Percentiles rank a stretch among this genome's conserved stretches.
phyloP scores from a whole-genome alignment of 2,113 vertebrate genomes.

The Maccullochella peelii region DNA sequence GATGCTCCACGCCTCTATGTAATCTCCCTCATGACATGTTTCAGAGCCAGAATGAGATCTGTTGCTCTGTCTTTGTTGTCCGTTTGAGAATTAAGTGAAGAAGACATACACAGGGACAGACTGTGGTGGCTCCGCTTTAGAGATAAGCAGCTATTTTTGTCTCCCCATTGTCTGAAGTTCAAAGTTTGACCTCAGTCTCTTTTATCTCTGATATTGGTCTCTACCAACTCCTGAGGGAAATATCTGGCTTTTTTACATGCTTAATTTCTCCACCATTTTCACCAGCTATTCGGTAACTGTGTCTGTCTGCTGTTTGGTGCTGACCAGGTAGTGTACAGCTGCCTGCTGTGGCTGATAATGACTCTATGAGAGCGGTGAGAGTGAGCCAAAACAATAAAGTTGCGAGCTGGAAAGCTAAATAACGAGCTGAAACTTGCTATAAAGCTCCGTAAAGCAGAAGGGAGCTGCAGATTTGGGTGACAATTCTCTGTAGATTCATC shows the following conservation, averaged over 20 bases:
- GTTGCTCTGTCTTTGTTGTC: constrained; percentile 4
- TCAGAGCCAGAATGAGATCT: constrained; percentile 22
- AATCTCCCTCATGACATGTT: constrained; percentile 26
- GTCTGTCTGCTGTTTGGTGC: background rate
- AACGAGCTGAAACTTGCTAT: background rate
- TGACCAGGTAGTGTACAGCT: no score
- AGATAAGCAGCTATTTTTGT: constrained; percentile 27
- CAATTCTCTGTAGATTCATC: background rate
- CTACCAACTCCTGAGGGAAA: background rate
- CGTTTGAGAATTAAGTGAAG: constrained; percentile 31
- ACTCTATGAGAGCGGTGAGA: background rate
- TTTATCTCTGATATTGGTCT: background rate
- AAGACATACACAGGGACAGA: background rate
- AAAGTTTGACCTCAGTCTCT: constrained; percentile 75
- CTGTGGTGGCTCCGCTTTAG: background rate
- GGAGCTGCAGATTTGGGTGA: background rate
- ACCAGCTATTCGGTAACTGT: background rate
- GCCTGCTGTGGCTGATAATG: no score
- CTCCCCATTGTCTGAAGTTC: background rate
- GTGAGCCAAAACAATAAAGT: background rate
- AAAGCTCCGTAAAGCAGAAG: background rate
- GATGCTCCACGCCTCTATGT: background rate
- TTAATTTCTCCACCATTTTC: background rate
- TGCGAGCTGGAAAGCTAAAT: background rate
- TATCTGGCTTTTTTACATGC: background rate